phyloP scores from a whole-genome alignment of 2,797 vertebrate species.

The Caiman crocodilus region DNA sequence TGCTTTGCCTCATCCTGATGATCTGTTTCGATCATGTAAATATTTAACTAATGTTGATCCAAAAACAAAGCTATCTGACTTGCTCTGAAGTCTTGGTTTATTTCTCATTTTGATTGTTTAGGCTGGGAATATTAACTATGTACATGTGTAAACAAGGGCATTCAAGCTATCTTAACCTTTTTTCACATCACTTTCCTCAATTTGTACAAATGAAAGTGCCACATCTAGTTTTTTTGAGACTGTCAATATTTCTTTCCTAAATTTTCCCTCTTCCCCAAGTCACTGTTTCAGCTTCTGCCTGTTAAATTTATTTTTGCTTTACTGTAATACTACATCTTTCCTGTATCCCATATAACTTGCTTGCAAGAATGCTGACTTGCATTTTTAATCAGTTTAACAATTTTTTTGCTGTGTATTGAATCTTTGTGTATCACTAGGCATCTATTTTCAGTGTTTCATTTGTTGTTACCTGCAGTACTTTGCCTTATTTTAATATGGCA shows the following conservation, averaged over 20 bases:
- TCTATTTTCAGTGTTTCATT: rapidly evolving
- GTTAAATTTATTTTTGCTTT: not conserved
- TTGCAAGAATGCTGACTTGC: not conserved
- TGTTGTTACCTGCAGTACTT: not conserved
- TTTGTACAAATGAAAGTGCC: too few species aligned
- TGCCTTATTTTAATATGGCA: not conserved
- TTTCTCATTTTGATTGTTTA: not conserved
- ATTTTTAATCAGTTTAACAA: not conserved
- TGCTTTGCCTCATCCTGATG: not conserved
- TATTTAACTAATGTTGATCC: not conserved
- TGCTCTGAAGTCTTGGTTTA: not conserved
- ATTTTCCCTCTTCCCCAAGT: not conserved
- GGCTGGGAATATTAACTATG: not conserved
- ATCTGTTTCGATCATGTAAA: not conserved
- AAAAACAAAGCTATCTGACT: not conserved
- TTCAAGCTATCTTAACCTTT: not conserved
- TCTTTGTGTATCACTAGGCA: not conserved
- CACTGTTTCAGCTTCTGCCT: not conserved
- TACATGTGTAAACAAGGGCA: not conserved
- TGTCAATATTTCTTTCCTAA: not conserved
- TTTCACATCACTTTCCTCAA: not conserved
- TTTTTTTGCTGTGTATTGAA: not conserved
- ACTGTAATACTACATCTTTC: not conserved
- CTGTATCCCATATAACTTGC: not conserved
- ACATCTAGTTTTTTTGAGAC: too few species aligned